A percentile compares a stretch with the other conserved stretches of the same genome.
phyloP scores from a whole-genome alignment of 1,140 invertebrate species.

The Capitella teleta region DNA sequence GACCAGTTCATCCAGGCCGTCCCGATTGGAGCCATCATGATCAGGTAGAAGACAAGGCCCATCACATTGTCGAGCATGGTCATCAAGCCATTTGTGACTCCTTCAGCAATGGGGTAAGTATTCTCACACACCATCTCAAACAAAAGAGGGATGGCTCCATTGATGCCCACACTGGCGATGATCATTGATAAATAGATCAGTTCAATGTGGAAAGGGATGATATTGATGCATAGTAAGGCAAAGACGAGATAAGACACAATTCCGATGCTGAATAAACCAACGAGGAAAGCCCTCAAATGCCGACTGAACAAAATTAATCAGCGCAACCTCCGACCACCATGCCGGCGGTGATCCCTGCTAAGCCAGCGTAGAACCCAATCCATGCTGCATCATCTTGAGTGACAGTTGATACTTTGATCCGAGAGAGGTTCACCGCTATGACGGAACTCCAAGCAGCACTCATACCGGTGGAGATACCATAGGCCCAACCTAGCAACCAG shows the following conservation, averaged over 20 bases:
- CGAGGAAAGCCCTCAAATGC: not conserved
- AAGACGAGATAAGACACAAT: not conserved
- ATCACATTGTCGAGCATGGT: not conserved
- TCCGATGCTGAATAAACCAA: not conserved
- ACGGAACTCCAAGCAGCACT: too few species aligned
- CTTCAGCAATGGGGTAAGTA: not conserved
- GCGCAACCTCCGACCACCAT: too few species aligned
- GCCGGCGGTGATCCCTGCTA: too few species aligned
- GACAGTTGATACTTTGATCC: too few species aligned
- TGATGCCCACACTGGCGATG: not conserved
- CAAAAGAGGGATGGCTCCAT: not conserved
- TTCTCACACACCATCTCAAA: conserved; percentile 1
- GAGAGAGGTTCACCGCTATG: too few species aligned
- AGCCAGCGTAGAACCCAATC: too few species aligned
- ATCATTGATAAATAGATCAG: not conserved
- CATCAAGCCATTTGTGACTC: not conserved
- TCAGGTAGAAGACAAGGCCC: not conserved
- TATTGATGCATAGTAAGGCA: not conserved
- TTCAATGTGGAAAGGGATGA: not conserved
- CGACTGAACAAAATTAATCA: too few species aligned
- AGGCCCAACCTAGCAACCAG: not conserved
- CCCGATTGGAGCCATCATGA: not conserved
- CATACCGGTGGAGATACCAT: too few species aligned
- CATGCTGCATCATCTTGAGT: too few species aligned
- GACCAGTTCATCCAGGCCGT: conserved; percentile 4